A percentile compares a stretch with the other conserved stretches of the same genome.
phyloP scores from a whole-genome alignment of 2,113 vertebrate species.

The Paraplagusia blochii region DNA sequence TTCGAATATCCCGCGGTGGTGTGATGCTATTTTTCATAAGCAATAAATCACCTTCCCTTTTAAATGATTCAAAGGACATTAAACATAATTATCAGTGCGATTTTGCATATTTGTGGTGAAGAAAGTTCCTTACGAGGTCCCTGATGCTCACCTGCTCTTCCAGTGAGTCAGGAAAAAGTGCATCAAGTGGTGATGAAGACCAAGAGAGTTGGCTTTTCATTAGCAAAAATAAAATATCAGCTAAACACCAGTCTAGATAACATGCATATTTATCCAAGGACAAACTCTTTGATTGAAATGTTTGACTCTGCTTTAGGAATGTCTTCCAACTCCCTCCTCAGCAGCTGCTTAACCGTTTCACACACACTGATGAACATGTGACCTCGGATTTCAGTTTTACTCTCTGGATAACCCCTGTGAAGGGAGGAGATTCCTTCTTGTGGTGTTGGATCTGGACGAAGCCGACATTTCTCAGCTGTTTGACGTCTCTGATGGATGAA shows the following conservation, averaged over 20 bases:
- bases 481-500: conserved; percentile 60
- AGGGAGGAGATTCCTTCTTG: conserved; percentile 33
- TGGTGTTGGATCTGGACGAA: conserved; percentile 56
- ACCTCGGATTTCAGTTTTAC: conserved; percentile 29
- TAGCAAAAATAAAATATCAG: conserved; percentile 20
- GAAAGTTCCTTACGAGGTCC: conserved; percentile 14
- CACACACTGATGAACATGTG: conserved; percentile 14
- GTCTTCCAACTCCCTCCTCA: background rate
- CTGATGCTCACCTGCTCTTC: conserved; percentile 9
- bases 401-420: conserved; percentile 31
- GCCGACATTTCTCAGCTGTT: conserved; percentile 28
- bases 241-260: conserved; percentile 52
- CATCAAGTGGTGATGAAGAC: conserved; percentile 28
- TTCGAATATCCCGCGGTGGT: conserved; percentile 11
- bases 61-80: conserved; percentile 30
- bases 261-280: conserved; percentile 37
- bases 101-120: conserved; percentile 26
- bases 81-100: conserved; percentile 39
- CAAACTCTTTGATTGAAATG: no score
- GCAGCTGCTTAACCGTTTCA: background rate
- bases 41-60: conserved; percentile 48
- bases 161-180: conserved; percentile 31
- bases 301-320: no score
- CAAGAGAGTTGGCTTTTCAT: conserved; percentile 6
- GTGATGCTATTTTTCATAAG: conserved; percentile 25